Percentiles rank a stretch among this genome's conserved stretches.
Evolutionary conservation across 1,140 invertebrate species (phyloP).

Genomic region (Drosophila ohnishii): DNA sequence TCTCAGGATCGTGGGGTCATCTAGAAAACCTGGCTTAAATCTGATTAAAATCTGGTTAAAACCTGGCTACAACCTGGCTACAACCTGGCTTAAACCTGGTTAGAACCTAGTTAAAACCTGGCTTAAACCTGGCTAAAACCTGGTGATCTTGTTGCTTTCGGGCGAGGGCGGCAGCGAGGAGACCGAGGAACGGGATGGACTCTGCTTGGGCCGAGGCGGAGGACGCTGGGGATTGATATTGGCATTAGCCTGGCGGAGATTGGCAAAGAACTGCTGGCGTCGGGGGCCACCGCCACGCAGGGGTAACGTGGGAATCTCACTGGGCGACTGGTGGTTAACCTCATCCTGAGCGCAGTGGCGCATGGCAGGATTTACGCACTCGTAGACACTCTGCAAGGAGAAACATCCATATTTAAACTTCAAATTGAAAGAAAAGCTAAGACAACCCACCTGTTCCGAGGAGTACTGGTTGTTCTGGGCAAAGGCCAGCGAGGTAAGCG

Average conservation of each 20-base stretch:
- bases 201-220: constrained; percentile 68
- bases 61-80: constrained; percentile 52
- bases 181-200: constrained; percentile 66
- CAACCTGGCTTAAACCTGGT: constrained; percentile 19
- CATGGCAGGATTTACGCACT: constrained; percentile 83
- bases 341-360: constrained; percentile 76
- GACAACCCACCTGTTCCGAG: constrained; percentile 72
- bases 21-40: background rate
- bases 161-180: constrained; percentile 76
- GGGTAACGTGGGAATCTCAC: constrained; percentile 82
- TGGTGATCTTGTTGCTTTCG: constrained; percentile 75
- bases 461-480: constrained; percentile 83
- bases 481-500: constrained; percentile 82
- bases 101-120: background rate
- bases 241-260: constrained; percentile 81
- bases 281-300: constrained; percentile 73
- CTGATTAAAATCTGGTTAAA: constrained; percentile 58
- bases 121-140: constrained; percentile 50
- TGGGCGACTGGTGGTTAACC: constrained; percentile 76
- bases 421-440: background rate
- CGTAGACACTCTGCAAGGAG: constrained; percentile 73
- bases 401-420: background rate
- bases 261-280: constrained; percentile 79
- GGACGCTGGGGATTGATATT: constrained; percentile 77
- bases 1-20: background rate